phyloP scores from a whole-genome alignment of 2,888 invertebrate species.

The Sesia apiformis region DNA sequence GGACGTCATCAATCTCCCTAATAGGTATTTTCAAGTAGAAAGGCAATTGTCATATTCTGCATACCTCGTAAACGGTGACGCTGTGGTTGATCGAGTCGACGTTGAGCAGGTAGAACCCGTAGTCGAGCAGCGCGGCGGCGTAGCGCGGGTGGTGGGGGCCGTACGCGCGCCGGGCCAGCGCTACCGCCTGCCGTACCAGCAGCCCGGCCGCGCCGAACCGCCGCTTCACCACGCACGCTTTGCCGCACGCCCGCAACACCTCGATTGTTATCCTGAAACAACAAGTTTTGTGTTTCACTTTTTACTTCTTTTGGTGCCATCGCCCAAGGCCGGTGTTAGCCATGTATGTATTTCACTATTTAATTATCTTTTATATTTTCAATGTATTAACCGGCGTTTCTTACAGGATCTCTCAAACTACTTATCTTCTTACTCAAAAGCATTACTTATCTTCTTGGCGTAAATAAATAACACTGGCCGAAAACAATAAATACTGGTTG shows the following conservation, averaged over 20 bases:
- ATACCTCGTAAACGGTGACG: slow-evolving; percentile 87
- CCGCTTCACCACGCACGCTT: slow-evolving; percentile 92
- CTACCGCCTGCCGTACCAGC: slow-evolving; percentile 87
- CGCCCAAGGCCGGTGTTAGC: no score
- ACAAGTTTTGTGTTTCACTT: not conserved
- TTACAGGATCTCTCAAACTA: no score
- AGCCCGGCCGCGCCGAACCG: slow-evolving; percentile 87
- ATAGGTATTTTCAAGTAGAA: no score
- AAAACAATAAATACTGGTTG: no score
- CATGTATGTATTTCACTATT: no score
- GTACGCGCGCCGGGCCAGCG: slow-evolving; percentile 77
- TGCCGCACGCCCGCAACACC: slow-evolving; percentile 89
- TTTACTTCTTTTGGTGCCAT: no score
- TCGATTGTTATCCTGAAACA: slow-evolving; percentile 80
- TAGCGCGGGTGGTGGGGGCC: slow-evolving; percentile 84
- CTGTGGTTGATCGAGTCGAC: slow-evolving; percentile 89
- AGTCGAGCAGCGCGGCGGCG: slow-evolving; percentile 89
- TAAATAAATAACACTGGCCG: no score
- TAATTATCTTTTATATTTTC: no score
- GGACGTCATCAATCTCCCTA: slow-evolving; percentile 60
- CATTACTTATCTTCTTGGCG: no score
- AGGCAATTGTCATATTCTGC: no score
- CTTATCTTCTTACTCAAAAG: no score
- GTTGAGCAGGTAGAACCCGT: slow-evolving; percentile 92
- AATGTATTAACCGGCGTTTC: no score